Percentiles rank a stretch among this genome's conserved stretches.
These are phyloP conservation scores for Cichladusa arquata DNA, from an alignment of 2,113 vertebrate species.

Conservation along the genomic window DNA sequence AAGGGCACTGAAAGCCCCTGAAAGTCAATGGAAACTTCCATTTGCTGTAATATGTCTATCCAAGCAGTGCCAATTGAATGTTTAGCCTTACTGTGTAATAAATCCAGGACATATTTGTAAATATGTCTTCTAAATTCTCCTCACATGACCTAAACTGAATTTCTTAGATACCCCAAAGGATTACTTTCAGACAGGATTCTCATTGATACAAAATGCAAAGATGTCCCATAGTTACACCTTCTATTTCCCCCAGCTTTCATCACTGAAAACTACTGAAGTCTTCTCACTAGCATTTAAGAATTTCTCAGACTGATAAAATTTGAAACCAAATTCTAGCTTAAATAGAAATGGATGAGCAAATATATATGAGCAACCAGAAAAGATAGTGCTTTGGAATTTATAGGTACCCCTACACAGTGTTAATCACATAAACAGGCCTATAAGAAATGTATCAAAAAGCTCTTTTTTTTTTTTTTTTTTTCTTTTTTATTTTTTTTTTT, in stretches of 20 bases:
- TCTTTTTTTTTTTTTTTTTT: no score
- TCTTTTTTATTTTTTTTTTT: no score
- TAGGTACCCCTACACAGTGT: not conserved
- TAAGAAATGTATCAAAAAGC: not conserved
- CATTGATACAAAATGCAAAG: not conserved
- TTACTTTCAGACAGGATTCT: not conserved
- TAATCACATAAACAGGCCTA: not conserved
- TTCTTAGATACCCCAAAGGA: not conserved
- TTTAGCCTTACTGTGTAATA: not conserved
- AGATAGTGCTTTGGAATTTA: not conserved
- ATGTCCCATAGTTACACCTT: not conserved
- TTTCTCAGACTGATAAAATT: not conserved
- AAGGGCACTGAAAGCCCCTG: not conserved
- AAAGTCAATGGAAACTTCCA: not conserved
- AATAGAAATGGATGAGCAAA: not conserved
- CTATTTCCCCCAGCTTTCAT: not conserved
- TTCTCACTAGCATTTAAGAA: not conserved
- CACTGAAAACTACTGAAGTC: not conserved
- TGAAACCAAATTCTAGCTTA: not conserved
- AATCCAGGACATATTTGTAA: not conserved
- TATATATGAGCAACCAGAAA: not conserved
- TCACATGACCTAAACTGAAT: not conserved
- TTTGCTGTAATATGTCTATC: not conserved
- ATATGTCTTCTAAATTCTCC: not conserved
- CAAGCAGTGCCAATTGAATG: not conserved